phyloP scores from a whole-genome alignment of 1,140 invertebrate species.

The Popillia japonica region DNA sequence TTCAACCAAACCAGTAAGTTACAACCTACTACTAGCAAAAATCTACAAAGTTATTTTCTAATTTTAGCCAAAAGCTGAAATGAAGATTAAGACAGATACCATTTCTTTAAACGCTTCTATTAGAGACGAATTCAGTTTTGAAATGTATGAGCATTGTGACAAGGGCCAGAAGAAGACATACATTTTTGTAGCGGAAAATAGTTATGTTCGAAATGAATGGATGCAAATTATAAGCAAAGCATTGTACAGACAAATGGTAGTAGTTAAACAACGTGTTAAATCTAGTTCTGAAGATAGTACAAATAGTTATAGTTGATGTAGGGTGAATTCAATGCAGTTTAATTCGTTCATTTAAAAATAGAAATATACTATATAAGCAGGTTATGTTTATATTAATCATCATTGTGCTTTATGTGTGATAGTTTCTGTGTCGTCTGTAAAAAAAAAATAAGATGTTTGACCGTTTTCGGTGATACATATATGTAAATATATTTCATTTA shows the following conservation, averaged over 20 bases:
- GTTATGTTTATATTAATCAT: too few relatives aligned
- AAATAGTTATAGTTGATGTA: not conserved
- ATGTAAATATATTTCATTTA: too few relatives aligned
- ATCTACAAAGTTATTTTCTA: not conserved
- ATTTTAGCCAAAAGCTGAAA: not conserved
- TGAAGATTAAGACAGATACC: not conserved
- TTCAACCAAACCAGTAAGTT: not conserved
- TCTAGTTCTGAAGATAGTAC: not conserved
- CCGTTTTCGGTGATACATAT: too few relatives aligned
- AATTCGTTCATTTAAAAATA: too few relatives aligned
- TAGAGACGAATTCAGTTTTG: not conserved
- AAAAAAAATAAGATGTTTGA: too few relatives aligned
- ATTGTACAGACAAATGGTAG: constrained; percentile 22
- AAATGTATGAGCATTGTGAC: constrained; percentile 19
- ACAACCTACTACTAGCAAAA: too few relatives aligned
- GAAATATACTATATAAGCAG: too few relatives aligned
- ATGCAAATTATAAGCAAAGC: not conserved
- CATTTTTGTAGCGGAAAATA: not conserved
- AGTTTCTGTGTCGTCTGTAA: too few relatives aligned
- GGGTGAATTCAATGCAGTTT: not conserved
- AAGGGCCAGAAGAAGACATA: constrained; percentile 14
- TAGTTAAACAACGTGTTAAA: not conserved
- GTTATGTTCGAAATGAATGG: constrained; percentile 1
- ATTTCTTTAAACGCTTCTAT: constrained; percentile 8
- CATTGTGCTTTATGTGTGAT: too few relatives aligned